phyloP scores from a whole-genome alignment of 2,797 vertebrate genomes.

The Argya squamiceps region DNA sequence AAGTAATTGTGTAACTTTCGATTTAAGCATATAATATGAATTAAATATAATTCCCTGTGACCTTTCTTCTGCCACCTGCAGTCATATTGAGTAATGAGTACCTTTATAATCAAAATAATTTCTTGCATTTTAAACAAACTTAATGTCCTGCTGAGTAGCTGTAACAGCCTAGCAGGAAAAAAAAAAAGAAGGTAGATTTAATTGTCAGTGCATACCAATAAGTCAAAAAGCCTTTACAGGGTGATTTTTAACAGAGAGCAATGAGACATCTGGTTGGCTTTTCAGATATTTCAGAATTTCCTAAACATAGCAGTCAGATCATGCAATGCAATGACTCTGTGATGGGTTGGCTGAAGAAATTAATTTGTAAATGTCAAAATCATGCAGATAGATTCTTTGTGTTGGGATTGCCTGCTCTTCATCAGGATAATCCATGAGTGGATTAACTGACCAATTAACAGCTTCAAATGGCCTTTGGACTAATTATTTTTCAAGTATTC shows the following conservation, averaged over 20 bases:
- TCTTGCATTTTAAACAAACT: constrained; percentile 25
- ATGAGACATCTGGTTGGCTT: background rate
- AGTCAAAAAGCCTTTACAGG: background rate
- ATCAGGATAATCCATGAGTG: constrained; percentile 5
- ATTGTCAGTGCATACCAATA: background rate
- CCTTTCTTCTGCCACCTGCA: background rate
- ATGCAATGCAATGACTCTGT: background rate
- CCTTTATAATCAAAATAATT: background rate
- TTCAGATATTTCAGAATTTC: background rate
- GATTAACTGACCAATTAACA: constrained; percentile 36
- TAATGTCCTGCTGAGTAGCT: background rate
- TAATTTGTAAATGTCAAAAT: background rate
- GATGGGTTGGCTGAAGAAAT: background rate
- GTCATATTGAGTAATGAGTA: background rate
- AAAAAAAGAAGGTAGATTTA: background rate
- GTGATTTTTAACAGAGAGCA: background rate
- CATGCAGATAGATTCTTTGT: background rate
- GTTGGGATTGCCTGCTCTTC: background rate
- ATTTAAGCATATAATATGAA: background rate
- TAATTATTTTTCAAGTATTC: constrained; percentile 34
- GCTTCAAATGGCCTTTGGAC: background rate
- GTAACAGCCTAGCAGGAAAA: background rate
- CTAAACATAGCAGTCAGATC: background rate
- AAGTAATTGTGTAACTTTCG: background rate
- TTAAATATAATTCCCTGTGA: background rate